Evolutionary conservation across 1,140 invertebrate species (phyloP).

Genomic region (Papilio polyxenes): DNA sequence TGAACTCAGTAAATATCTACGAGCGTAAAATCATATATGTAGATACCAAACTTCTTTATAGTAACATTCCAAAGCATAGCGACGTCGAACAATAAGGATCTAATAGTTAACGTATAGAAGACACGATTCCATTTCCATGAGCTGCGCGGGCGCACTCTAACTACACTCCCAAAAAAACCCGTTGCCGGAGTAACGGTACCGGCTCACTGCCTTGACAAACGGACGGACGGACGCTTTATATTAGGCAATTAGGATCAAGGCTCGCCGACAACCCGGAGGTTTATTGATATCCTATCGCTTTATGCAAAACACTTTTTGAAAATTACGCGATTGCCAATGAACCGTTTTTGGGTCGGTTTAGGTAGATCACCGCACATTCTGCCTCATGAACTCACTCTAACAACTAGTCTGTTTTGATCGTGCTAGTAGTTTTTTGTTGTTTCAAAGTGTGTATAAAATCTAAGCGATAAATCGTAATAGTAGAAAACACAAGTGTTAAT

Average conservation of each 20-base stretch:
- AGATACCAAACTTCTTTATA: neutral
- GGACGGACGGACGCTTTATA: slow-evolving; percentile 54
- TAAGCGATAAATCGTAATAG: slow-evolving; percentile 12
- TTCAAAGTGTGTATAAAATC: slow-evolving; percentile 8
- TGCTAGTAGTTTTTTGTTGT: neutral
- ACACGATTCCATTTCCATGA: neutral
- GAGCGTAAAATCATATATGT: neutral
- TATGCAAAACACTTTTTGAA: slow-evolving; percentile 35
- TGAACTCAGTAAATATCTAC: neutral
- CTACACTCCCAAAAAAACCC: slow-evolving; percentile 48
- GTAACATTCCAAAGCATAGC: slow-evolving; percentile 11
- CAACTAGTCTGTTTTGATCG: neutral
- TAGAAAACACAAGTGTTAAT: slow-evolving; percentile 27
- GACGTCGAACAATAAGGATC: slow-evolving; percentile 33
- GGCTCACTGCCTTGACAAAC: slow-evolving; percentile 46
- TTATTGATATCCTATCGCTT: slow-evolving; percentile 25
- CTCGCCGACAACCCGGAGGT: slow-evolving; percentile 18
- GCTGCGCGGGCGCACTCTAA: slow-evolving; percentile 8
- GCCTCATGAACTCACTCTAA: neutral
- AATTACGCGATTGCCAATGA: slow-evolving; percentile 26
- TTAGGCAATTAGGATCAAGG: slow-evolving; percentile 59
- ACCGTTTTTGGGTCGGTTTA: slow-evolving; percentile 28
- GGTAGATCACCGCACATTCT: neutral
- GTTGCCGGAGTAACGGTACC: slow-evolving; percentile 56
- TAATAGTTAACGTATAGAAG: slow-evolving; percentile 22